Percentiles rank a stretch among this genome's conserved stretches.
Evolutionary conservation across 2,888 invertebrate species (phyloP).

Genomic region (Chromoteleia sp.): DNA sequence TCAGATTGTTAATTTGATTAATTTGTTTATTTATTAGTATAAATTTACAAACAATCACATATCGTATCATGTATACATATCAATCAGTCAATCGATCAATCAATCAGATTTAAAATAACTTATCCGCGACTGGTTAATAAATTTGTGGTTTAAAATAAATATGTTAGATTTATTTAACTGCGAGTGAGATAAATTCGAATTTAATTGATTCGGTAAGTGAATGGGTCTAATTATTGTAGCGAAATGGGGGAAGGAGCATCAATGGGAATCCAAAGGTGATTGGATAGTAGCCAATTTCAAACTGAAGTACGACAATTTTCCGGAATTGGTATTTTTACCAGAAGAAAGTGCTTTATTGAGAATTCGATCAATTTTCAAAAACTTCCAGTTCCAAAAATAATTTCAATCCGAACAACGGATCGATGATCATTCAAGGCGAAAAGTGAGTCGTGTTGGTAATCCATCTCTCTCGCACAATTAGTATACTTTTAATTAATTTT

Average conservation of each 20-base stretch:
- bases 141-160: neutral
- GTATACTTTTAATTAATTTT: too few relatives aligned
- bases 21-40: too few relatives aligned
- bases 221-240: slow-evolving; percentile 43
- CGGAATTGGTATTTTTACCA: slow-evolving; percentile 44
- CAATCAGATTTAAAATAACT: neutral
- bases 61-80: too few relatives aligned
- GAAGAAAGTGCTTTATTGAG: slow-evolving; percentile 25
- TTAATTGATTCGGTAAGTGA: slow-evolving; percentile 47
- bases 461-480: too few relatives aligned
- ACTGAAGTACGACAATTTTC: slow-evolving; percentile 24
- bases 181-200: slow-evolving; percentile 28
- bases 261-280: slow-evolving; percentile 52
- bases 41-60: too few relatives aligned
- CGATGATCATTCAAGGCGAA: too few relatives aligned
- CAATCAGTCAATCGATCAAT: too few relatives aligned
- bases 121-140: neutral
- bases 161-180: slow-evolving; percentile 2
- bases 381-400: too few relatives aligned
- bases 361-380: slow-evolving; percentile 20
- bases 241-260: slow-evolving; percentile 27
- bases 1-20: too few relatives aligned
- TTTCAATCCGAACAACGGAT: too few relatives aligned
- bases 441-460: too few relatives aligned
- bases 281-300: slow-evolving; percentile 44